phyloP scores from a whole-genome alignment of 2,888 invertebrate genomes.

The Rutpela maculata region DNA sequence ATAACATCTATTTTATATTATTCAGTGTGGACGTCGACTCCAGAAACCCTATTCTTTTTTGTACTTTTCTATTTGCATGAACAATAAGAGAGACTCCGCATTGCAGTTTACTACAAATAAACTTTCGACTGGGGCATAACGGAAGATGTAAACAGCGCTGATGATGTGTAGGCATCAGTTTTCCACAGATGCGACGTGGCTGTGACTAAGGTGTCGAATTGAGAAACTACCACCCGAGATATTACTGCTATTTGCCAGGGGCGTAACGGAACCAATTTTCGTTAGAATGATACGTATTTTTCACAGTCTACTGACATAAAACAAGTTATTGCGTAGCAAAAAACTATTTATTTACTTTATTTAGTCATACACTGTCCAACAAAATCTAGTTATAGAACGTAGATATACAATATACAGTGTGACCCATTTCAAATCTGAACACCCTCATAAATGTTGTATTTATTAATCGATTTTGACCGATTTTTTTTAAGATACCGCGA shows the following conservation, averaged over 20 bases:
- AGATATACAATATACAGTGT: no score
- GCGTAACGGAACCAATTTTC: not conserved
- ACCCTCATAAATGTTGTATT: no score
- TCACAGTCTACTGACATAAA: not conserved
- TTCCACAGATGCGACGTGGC: constrained; percentile 18
- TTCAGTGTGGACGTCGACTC: constrained; percentile 4
- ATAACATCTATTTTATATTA: constrained; percentile 12
- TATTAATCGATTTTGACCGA: no score
- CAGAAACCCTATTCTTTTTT: not conserved
- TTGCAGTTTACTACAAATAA: not conserved
- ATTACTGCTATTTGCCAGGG: not conserved
- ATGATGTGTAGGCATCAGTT: constrained; percentile 25
- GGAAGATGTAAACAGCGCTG: constrained; percentile 19
- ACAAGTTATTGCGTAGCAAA: no score
- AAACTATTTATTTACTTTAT: no score
- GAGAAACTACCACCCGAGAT: not conserved
- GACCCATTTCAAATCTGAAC: no score
- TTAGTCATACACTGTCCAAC: no score
- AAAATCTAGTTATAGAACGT: no score
- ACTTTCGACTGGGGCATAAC: constrained; percentile 1
- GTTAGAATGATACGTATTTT: not conserved
- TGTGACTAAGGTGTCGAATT: constrained; percentile 16
- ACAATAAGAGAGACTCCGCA: not conserved
- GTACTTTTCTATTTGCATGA: constrained; percentile 24
- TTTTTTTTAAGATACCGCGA: no score